phyloP scores from a whole-genome alignment of 2,797 vertebrate species.

The Halcyon smyrnensis region DNA sequence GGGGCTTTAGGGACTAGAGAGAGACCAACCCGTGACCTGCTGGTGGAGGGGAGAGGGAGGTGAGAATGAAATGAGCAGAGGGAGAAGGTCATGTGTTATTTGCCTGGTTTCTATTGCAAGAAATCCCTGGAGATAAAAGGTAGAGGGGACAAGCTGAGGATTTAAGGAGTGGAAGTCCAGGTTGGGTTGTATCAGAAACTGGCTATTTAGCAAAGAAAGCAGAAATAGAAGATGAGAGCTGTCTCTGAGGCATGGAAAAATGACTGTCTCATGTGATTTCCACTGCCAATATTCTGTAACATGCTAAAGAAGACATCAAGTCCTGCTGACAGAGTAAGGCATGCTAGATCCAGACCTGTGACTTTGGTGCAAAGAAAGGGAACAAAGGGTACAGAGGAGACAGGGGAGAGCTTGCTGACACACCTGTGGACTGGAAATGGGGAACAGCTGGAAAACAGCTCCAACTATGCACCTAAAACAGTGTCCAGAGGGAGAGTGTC shows the following conservation, averaged over 20 bases:
- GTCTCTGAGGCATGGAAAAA: neutral
- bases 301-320: neutral
- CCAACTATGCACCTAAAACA: neutral
- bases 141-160: neutral
- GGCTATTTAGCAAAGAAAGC: neutral
- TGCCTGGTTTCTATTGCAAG: neutral
- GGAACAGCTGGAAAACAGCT: neutral
- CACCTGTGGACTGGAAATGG: neutral
- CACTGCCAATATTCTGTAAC: neutral
- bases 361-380: neutral
- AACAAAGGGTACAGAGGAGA: neutral
- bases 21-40: neutral
- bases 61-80: neutral
- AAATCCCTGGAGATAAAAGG: neutral
- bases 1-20: neutral
- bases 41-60: neutral
- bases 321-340: neutral
- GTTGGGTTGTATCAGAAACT: neutral
- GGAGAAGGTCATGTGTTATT: neutral
- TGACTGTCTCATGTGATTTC: neutral
- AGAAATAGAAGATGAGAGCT: neutral
- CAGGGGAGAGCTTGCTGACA: neutral
- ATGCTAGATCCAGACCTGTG: neutral
- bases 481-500: neutral
- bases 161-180: neutral